phyloP scores from a whole-genome alignment of 2,797 vertebrate species.

The Falco columbarius region DNA sequence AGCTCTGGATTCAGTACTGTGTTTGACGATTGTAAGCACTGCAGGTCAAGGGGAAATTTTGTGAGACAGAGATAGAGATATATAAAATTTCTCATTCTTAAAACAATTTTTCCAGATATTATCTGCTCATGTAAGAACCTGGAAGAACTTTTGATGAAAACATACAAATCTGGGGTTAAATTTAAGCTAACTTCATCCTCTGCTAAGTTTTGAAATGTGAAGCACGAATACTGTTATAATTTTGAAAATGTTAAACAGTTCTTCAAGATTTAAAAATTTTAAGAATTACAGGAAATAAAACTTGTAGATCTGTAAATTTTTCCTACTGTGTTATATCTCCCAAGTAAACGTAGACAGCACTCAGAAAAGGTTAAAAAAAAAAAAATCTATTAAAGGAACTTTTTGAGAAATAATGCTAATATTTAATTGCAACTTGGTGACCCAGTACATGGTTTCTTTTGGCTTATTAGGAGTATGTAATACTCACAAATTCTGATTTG shows the following conservation, averaged over 20 bases:
- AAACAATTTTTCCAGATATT: background rate
- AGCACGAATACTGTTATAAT: background rate
- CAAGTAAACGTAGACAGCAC: background rate
- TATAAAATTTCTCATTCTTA: background rate
- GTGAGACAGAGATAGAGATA: background rate
- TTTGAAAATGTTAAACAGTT: background rate
- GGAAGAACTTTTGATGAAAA: background rate
- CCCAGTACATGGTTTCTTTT: background rate
- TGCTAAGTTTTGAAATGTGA: background rate
- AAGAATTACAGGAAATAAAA: background rate
- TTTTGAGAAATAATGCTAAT: background rate
- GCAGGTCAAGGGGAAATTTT: background rate
- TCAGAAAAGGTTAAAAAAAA: background rate
- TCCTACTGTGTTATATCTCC: background rate
- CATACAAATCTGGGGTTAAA: background rate
- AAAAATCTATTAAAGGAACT: background rate
- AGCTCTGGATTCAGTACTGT: background rate
- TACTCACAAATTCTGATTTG: background rate
- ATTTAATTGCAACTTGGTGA: background rate
- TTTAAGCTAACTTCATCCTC: background rate
- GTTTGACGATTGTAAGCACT: background rate
- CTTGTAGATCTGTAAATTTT: background rate
- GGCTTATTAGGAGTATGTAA: background rate
- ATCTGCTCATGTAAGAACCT: background rate
- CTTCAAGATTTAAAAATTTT: background rate